Conservation (phyloP, 2,888 invertebrate genomes). For the Lycocerus yunnanus region DNA sequence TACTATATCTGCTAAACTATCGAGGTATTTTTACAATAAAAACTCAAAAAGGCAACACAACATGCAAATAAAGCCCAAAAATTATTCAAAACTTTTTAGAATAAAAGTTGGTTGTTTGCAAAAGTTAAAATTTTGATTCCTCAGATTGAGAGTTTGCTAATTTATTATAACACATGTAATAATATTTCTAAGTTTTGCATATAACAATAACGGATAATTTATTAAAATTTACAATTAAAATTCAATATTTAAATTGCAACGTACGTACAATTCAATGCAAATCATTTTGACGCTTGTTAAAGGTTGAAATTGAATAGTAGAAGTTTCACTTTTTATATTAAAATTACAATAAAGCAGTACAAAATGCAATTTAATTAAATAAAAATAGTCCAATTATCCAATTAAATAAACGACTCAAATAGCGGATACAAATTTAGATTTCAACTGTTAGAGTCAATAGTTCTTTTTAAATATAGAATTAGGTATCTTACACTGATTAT, state of each 20-base stretch:
- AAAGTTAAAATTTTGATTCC: no score
- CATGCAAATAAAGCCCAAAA: no score
- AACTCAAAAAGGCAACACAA: no score
- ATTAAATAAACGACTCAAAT: not conserved
- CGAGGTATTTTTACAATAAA: no score
- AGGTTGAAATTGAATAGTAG: not conserved
- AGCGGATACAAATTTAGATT: conserved; percentile 4
- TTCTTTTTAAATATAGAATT: not conserved
- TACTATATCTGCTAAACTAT: not conserved
- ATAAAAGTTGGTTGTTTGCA: no score
- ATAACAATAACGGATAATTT: not conserved
- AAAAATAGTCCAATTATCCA: not conserved
- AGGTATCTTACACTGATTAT: not conserved
- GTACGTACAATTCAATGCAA: not conserved
- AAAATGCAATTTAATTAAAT: not conserved
- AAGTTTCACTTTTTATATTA: not conserved
- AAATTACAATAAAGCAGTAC: not conserved
- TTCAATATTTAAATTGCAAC: not conserved
- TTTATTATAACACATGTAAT: no score
- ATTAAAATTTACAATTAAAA: not conserved
- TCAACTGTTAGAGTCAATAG: not conserved
- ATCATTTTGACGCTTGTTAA: not conserved
- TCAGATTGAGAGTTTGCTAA: no score
- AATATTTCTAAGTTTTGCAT: no score
- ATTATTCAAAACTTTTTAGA: no score